Evolutionary conservation across 1,140 invertebrate species (phyloP).

Genomic region (Drosophila micromelanica): DNA sequence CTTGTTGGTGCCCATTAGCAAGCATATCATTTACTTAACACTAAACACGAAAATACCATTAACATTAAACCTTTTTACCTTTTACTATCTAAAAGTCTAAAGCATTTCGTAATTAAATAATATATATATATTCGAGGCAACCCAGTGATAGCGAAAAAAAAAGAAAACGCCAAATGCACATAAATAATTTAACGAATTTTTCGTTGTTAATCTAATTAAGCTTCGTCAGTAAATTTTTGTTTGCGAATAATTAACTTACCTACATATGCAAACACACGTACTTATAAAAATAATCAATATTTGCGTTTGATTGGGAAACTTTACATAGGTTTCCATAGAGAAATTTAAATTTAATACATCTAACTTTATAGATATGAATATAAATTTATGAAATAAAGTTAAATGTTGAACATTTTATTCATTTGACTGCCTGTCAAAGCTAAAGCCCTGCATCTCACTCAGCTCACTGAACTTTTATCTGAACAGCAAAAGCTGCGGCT

Average conservation of each 20-base stretch:
- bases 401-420: slow-evolving; percentile 8
- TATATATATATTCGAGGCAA: not conserved
- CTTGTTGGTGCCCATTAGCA: not conserved
- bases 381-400: not conserved
- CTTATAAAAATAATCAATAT: too few relatives aligned
- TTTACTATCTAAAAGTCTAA: not conserved
- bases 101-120: slow-evolving; percentile 9
- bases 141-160: not conserved
- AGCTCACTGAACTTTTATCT: not conserved
- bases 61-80: not conserved
- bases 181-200: not conserved
- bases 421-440: slow-evolving; percentile 16
- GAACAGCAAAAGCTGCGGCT: slow-evolving; percentile 29
- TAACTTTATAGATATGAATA: too few relatives aligned
- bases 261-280: too few relatives aligned
- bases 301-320: too few relatives aligned
- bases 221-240: not conserved
- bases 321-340: too few relatives aligned
- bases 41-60: slow-evolving; percentile 7
- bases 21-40: not conserved
- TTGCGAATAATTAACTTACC: too few relatives aligned
- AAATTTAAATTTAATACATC: too few relatives aligned
- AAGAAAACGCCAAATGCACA: not conserved
- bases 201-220: slow-evolving; percentile 12
- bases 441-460: slow-evolving; percentile 8